Conservation (phyloP, 1,140 invertebrate species). For the Drosophila pachea region DNA sequence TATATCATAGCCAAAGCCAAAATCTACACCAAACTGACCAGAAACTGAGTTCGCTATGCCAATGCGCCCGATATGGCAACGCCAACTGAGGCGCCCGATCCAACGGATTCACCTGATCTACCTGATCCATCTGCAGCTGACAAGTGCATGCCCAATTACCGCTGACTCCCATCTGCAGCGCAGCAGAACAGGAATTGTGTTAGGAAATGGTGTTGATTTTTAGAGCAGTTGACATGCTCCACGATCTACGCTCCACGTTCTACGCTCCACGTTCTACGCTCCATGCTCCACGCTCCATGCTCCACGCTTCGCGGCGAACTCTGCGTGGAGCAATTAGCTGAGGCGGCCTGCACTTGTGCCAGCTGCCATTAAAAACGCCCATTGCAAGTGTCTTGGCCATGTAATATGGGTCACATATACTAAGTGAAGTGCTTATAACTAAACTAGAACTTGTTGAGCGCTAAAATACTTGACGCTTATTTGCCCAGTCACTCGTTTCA, state of each 20-base stretch:
- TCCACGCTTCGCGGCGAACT: background rate
- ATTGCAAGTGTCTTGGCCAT: slow-evolving; percentile 36
- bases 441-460: slow-evolving; percentile 54
- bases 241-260: slow-evolving; percentile 14
- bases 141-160: slow-evolving; percentile 29
- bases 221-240: slow-evolving; percentile 47
- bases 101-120: no score
- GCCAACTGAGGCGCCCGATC: no score
- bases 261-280: slow-evolving; percentile 25
- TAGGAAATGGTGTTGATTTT: slow-evolving; percentile 19
- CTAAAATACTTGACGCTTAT: slow-evolving; percentile 9
- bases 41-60: no score
- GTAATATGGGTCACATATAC: slow-evolving; percentile 60
- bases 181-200: slow-evolving; percentile 52
- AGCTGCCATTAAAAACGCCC: slow-evolving; percentile 17
- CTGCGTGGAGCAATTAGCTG: slow-evolving; percentile 57
- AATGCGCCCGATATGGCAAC: no score
- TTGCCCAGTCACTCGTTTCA: slow-evolving; percentile 21
- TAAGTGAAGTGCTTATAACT: slow-evolving; percentile 33
- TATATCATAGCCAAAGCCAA: slow-evolving; percentile 53
- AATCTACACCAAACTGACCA: background rate
- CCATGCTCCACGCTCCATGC: slow-evolving; percentile 25
- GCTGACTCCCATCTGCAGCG: slow-evolving; percentile 54
- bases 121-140: slow-evolving; percentile 4
- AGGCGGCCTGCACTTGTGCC: slow-evolving; percentile 35